Conservation (phyloP, 2,888 invertebrate species). For the Drosophila limbata region DNA sequence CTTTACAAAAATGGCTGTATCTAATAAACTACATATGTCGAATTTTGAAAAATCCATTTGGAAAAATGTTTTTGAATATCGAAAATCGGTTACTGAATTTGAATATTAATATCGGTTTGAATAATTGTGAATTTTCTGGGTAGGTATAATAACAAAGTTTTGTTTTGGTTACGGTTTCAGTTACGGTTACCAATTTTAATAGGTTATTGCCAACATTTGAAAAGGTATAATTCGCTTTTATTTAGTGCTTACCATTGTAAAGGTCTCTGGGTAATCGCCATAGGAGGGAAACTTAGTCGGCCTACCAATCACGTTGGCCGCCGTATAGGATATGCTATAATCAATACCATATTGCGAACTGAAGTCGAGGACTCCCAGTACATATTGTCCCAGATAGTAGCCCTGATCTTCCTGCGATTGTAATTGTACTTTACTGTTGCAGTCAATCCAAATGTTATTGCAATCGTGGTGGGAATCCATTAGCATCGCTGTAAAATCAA, state of each 20-base stretch:
- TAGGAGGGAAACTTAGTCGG: constrained; percentile 94
- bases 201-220: too few species aligned
- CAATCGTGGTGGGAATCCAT: constrained; percentile 42
- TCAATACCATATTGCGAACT: constrained; percentile 96
- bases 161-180: too few species aligned
- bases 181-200: too few species aligned
- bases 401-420: constrained; percentile 40
- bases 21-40: too few species aligned
- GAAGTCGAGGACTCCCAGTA: constrained; percentile 91
- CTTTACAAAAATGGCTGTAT: too few species aligned
- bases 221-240: not conserved
- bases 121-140: too few species aligned
- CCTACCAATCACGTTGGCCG: constrained; percentile 93
- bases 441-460: constrained; percentile 35
- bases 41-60: too few species aligned
- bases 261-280: constrained; percentile 96
- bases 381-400: constrained; percentile 90
- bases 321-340: constrained; percentile 94
- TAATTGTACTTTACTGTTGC: constrained; percentile 43
- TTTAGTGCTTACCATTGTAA: constrained; percentile 91
- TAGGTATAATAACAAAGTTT: too few species aligned
- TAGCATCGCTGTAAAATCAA: constrained; percentile 71
- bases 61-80: too few species aligned
- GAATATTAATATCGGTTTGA: too few species aligned
- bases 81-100: too few species aligned